Evolutionary conservation across 2,113 vertebrate genomes (phyloP), one percentile per base, ranked within the genome.

Genomic region (Cololabis saira): DNA sequence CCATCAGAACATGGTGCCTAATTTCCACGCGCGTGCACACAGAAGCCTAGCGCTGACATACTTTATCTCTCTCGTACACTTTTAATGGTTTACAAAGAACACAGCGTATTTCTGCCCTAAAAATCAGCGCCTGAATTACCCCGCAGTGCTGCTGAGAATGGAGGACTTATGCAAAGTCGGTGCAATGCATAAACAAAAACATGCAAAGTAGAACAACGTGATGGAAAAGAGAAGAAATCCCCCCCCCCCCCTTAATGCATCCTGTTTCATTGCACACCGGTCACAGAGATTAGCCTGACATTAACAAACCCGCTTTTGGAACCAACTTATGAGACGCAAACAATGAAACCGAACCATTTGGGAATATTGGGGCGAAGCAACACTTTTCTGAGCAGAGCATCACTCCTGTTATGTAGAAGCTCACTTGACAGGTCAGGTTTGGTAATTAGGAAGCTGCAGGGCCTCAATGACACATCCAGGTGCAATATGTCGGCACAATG

Each of bases 91-190:
- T 59, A 52, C 8, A 3, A 4, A 15, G 30, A 76, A 52, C 76
- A 64, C 60, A 49, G 12, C 52, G 27, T 18, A 57, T 68, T 55
- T 71, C 24, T 57, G 52, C 61, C 66, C 67, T 61, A 47, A 87
- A 74, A 77, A 71, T 78, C 40, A 61, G 45, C 72, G 66, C 63
- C 48, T 44, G 49, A 47, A 15, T 74, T 78, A 61, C 30, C 56
- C 72, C 24, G 52, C 13, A 13, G 43, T 66, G 3, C 3, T 65
- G 71, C 50, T 53, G 44, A 48, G 30, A 79, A 79, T 61, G 70
- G 62, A 61, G 75, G 67, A 74, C 82, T 86, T 83, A 87, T 80
- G 81, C 61, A 90, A 89, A 84, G 66, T 60, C 53, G 51, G 74
- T 71, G 45, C 80, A 60, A 76, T 61, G 51, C 60, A 48, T 67